Conservation (phyloP, 1,140 invertebrate species). For the Helicoverpa zea region DNA sequence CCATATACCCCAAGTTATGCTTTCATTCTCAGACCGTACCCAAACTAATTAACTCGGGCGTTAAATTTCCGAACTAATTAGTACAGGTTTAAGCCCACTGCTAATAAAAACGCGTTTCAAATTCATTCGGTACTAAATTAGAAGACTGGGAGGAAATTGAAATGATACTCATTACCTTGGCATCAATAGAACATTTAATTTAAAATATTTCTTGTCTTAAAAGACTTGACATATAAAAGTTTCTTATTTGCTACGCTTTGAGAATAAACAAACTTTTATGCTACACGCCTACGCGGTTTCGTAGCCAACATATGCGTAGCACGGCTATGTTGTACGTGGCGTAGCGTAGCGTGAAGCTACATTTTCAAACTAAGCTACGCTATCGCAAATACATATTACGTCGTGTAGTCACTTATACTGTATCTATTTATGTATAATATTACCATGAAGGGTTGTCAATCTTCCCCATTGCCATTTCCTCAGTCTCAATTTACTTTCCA, state of each 20-base stretch:
- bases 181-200: neutral
- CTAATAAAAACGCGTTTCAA: slow-evolving; percentile 37
- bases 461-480: neutral
- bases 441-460: neutral
- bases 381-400: too few species aligned
- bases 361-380: neutral
- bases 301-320: slow-evolving; percentile 44
- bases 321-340: slow-evolving; percentile 10
- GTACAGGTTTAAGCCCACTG: slow-evolving; percentile 30
- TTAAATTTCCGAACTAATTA: slow-evolving; percentile 42
- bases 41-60: slow-evolving; percentile 33
- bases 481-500: neutral
- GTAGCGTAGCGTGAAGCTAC: slow-evolving; percentile 8
- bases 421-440: neutral
- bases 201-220: neutral
- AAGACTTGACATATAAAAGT: neutral
- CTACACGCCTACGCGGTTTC: slow-evolving; percentile 36
- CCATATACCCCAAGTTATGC: slow-evolving; percentile 34
- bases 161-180: slow-evolving; percentile 9
- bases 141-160: neutral
- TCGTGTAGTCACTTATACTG: too few species aligned
- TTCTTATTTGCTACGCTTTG: too few species aligned
- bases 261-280: slow-evolving; percentile 17
- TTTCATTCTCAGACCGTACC: slow-evolving; percentile 36
- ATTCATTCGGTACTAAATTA: slow-evolving; percentile 39